phyloP scores from a whole-genome alignment of 2,113 vertebrate species.

The Phrynosoma platyrhinos region DNA sequence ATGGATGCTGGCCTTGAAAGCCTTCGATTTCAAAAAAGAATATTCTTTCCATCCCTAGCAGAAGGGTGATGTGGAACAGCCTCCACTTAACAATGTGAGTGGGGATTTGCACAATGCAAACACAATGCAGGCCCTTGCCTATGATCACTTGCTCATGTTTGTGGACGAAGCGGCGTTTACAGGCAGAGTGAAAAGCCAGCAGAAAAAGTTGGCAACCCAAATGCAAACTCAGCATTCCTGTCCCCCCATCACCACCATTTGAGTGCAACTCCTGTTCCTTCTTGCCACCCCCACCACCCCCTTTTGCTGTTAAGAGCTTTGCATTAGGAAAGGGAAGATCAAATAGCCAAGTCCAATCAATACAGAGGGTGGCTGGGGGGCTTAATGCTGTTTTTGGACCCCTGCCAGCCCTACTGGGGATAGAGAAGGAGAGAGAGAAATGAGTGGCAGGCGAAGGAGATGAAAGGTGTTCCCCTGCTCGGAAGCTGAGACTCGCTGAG shows the following conservation, averaged over 20 bases:
- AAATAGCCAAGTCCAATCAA: slow-evolving; percentile 69
- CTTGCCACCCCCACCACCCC: not conserved
- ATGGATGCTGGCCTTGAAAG: too few species aligned
- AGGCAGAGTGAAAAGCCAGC: not conserved
- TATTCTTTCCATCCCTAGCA: too few species aligned
- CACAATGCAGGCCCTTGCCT: too few species aligned
- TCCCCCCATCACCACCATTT: not conserved
- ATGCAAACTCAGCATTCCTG: not conserved
- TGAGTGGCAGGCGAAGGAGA: slow-evolving; percentile 37
- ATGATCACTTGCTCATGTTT: not conserved
- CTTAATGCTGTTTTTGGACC: slow-evolving; percentile 73
- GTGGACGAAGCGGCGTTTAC: not conserved
- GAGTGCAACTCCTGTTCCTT: not conserved
- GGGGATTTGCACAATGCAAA: too few species aligned
- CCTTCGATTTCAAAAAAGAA: too few species aligned
- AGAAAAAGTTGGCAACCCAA: not conserved
- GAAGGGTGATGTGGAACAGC: too few species aligned
- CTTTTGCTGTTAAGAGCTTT: slow-evolving; percentile 20
- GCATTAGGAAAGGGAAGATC: slow-evolving; percentile 70
- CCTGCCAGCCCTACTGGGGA: slow-evolving; percentile 50
- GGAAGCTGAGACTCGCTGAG: not conserved
- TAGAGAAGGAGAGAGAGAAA: slow-evolving; percentile 30
- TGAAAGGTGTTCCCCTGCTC: slow-evolving; percentile 49
- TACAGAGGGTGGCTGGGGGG: not conserved
- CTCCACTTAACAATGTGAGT: too few species aligned